A percentile compares a stretch with the other conserved stretches of the same genome.
Conservation (phyloP, 2,888 invertebrate species). For the Lasioglossum vierecki region DNA sequence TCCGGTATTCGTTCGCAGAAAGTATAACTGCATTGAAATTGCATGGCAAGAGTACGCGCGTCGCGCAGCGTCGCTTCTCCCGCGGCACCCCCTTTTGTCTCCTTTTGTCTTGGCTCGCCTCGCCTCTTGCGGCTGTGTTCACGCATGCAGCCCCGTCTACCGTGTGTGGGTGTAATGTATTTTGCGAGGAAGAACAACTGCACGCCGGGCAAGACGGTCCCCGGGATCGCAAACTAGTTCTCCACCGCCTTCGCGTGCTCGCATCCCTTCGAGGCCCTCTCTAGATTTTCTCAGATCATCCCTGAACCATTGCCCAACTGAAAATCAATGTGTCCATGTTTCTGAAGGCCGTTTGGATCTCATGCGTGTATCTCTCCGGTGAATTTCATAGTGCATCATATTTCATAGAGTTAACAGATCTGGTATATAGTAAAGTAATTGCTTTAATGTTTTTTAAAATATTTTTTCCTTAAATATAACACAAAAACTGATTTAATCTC, state of each 20-base stretch:
- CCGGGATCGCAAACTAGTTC: neutral
- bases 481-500: too few relatives aligned
- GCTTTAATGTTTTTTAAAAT: too few relatives aligned
- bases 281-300: neutral
- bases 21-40: constrained; percentile 47
- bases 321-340: too few relatives aligned
- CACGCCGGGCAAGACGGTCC: constrained; percentile 10
- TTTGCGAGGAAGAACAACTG: constrained; percentile 14
- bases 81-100: constrained; percentile 1
- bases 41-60: constrained; percentile 23
- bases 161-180: neutral
- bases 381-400: too few relatives aligned
- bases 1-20: constrained; percentile 40
- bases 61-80: neutral
- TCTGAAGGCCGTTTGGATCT: too few relatives aligned
- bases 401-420: too few relatives aligned
- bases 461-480: too few relatives aligned
- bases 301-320: neutral
- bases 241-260: neutral
- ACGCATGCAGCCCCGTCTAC: neutral
- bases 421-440: too few relatives aligned
- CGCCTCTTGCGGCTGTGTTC: constrained; percentile 16
- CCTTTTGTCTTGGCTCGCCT: constrained; percentile 2
- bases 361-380: too few relatives aligned
- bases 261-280: neutral